Evolutionary conservation across 2,888 invertebrate species (phyloP), one percentile per base, ranked within the genome.

Genomic region (Rhagium mordax): DNA sequence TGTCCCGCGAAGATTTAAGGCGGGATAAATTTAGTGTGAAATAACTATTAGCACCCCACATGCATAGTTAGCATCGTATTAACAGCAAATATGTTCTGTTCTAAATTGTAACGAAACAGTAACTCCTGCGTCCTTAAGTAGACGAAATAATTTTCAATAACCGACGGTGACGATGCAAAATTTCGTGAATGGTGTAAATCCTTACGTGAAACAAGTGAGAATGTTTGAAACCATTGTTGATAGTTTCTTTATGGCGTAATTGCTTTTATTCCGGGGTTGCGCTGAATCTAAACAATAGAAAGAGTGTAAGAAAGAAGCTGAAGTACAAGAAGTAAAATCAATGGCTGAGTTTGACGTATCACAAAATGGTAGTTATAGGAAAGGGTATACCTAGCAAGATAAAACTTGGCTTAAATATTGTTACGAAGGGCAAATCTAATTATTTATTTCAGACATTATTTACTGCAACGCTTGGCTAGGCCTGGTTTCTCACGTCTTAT

Each of bases 81-180:
- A 61, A 47, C 48, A 61, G 29, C 47, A 24, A 61, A 61, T 61
- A 47, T 20, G 61, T 27, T 59, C 18, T 33, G 29, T 10, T n/a
- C n/a, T n/a, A n/a, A n/a, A n/a, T n/a, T 59, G 29, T 33, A 16
- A 18, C 59, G 16, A 16, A 24, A 57, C 16, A 16, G 33, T 15
- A 33, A 59, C 7, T 33, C 33, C 33, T 33, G 59, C 10, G 20
- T 15, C 16, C 18, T 33, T 33, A 33, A 33, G 20, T 18, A 8
- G 59, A 10, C 0, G 18, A 18, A 59, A 41, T 13, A 41, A 59
- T 18, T 59, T 59, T 59, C 33, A 59, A 59, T 33, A 59, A 59
- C 20, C 33, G 33, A 20, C 18, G 59, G 59, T 33, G 33, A 59
- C 59, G 16, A 20, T 33, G 33, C 33, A 33, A 33, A 33, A 59